phyloP scores from a whole-genome alignment of 2,113 vertebrate genomes.

The Suricata suricatta region DNA sequence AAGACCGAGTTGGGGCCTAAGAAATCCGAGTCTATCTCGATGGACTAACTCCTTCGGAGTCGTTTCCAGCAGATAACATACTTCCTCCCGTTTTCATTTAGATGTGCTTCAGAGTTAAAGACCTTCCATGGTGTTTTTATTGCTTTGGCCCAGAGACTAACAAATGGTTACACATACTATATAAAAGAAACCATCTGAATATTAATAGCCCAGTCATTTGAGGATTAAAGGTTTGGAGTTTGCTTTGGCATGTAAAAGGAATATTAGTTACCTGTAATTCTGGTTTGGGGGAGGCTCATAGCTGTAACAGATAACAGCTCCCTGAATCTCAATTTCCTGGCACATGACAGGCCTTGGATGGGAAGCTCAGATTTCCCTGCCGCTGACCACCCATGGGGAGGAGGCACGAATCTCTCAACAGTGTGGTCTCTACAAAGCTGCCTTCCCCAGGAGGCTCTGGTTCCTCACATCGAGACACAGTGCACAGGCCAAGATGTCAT shows the following conservation, averaged over 20 bases:
- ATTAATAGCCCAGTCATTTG: slow-evolving; percentile 21
- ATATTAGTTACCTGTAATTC: slow-evolving; percentile 75
- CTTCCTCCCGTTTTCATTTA: background rate
- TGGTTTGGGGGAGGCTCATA: slow-evolving; percentile 17
- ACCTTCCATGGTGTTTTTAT: slow-evolving; percentile 6
- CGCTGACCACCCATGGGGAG: slow-evolving; percentile 59
- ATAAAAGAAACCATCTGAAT: slow-evolving; percentile 62
- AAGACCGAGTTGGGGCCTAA: background rate
- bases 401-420: slow-evolving; percentile 38
- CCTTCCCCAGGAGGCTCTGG: background rate
- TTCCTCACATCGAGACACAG: background rate
- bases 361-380: slow-evolving; percentile 45
- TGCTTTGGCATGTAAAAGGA: slow-evolving; percentile 60
- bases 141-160: slow-evolving; percentile 21
- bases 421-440: slow-evolving; percentile 1
- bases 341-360: background rate
- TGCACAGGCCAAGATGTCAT: slow-evolving; percentile 6
- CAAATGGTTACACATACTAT: slow-evolving; percentile 3
- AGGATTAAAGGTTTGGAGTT: slow-evolving; percentile 54
- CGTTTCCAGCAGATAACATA: slow-evolving; percentile 17
- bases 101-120: slow-evolving; percentile 17
- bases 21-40: slow-evolving; percentile 10
- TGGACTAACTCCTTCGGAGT: background rate
- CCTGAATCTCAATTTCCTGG: slow-evolving; percentile 48
- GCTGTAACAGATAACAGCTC: slow-evolving; percentile 64